Conservation (phyloP, 2,797 vertebrate genomes). For the Chlorospingus flavigularis region DNA sequence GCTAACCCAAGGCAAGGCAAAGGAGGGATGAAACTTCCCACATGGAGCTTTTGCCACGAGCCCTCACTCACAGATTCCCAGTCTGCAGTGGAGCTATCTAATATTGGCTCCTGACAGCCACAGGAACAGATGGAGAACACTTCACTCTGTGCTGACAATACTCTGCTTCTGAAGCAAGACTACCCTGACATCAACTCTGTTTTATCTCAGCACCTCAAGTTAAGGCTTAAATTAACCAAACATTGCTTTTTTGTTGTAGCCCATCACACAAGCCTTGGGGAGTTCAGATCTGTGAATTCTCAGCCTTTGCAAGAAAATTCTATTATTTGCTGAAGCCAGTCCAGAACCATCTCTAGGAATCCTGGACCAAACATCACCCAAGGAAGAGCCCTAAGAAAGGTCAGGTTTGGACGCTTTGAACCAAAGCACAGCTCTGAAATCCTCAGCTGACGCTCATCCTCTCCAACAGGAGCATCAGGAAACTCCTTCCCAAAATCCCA, state of each 20-base stretch:
- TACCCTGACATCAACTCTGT: constrained; percentile 17
- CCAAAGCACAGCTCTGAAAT: background rate
- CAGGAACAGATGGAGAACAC: constrained; percentile 55
- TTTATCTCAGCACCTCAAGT: constrained; percentile 20
- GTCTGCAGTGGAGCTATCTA: constrained; percentile 30
- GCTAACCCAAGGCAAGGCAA: background rate
- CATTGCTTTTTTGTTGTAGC: background rate
- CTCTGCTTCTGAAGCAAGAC: background rate
- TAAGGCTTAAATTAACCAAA: constrained; percentile 21
- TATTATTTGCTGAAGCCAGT: background rate
- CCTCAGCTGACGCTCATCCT: background rate
- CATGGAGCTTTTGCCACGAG: background rate
- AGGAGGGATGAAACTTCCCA: background rate
- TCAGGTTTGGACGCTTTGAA: background rate
- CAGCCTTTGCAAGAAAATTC: background rate
- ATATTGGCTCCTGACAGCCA: constrained; percentile 46
- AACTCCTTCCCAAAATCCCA: background rate
- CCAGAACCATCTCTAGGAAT: background rate
- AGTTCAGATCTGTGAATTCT: background rate
- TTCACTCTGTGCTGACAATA: background rate
- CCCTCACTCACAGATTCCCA: constrained; percentile 25
- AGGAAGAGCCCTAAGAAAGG: background rate
- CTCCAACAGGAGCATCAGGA: background rate
- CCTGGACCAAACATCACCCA: background rate
- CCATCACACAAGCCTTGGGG: background rate